phyloP scores from a whole-genome alignment of 2,888 invertebrate species.

The Sicus ferrugineus region DNA sequence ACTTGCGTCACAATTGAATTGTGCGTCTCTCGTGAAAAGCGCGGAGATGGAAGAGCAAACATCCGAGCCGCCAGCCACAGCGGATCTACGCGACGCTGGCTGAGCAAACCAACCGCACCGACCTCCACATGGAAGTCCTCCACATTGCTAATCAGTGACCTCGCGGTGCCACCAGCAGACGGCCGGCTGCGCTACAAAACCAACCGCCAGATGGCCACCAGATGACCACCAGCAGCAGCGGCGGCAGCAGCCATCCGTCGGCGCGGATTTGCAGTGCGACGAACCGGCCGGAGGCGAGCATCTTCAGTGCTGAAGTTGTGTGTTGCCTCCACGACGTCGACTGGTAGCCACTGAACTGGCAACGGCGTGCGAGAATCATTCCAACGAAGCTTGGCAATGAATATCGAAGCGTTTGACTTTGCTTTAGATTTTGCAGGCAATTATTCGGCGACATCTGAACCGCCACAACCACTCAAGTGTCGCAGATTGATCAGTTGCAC shows the following conservation, averaged over 20 bases:
- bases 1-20: too few relatives aligned
- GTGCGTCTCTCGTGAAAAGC: too few relatives aligned
- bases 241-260: neutral
- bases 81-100: neutral
- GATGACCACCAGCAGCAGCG: neutral
- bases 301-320: neutral
- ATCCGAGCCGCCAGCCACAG: too few relatives aligned
- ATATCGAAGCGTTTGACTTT: neutral
- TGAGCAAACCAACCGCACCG: conserved; percentile 5
- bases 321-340: neutral
- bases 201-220: neutral
- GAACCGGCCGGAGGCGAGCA: neutral
- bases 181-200: neutral
- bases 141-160: conserved; percentile 5
- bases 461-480: too few relatives aligned
- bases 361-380: neutral
- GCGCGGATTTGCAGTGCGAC: neutral
- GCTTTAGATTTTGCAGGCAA: neutral
- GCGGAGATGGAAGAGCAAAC: neutral
- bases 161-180: conserved; percentile 9
- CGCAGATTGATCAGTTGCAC: neutral
- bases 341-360: neutral
- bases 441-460: neutral
- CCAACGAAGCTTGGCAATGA: neutral
- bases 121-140: conserved; percentile 1